phyloP scores from a whole-genome alignment of 2,113 vertebrate genomes.

The Heptranchias perlo region DNA sequence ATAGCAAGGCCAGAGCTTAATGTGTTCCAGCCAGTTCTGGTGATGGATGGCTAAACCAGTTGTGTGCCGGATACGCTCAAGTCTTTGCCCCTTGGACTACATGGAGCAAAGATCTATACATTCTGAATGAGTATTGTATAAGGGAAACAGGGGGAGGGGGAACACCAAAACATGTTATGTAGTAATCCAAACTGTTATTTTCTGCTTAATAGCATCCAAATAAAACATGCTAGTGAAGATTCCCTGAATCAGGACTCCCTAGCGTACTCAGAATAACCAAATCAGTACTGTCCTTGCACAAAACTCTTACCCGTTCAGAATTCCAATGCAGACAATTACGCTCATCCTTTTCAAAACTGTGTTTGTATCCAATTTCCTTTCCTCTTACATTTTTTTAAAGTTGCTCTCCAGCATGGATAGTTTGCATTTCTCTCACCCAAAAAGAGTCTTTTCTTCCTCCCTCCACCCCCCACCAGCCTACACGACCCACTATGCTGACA shows the following conservation, averaged over 20 bases:
- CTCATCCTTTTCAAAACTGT: not conserved
- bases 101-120: not conserved
- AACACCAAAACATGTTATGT: not conserved
- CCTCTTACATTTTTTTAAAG: not conserved
- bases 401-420: not conserved
- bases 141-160: not conserved
- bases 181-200: not conserved
- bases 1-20: too few relatives aligned
- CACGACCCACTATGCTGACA: conserved; percentile 9
- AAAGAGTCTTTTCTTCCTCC: not conserved
- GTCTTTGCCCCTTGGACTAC: too few relatives aligned
- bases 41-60: not conserved
- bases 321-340: not conserved
- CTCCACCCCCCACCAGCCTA: not conserved
- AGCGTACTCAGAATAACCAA: not conserved
- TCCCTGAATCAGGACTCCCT: not conserved
- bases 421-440: not conserved
- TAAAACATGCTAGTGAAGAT: not conserved
- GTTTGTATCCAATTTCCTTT: not conserved
- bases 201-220: too few relatives aligned
- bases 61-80: not conserved
- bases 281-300: not conserved
- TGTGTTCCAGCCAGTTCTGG: not conserved
- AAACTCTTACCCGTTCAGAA: not conserved
- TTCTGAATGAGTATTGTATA: not conserved